Evolutionary conservation across 2,113 vertebrate species (phyloP).

Genomic region (Pitta sordida): DNA sequence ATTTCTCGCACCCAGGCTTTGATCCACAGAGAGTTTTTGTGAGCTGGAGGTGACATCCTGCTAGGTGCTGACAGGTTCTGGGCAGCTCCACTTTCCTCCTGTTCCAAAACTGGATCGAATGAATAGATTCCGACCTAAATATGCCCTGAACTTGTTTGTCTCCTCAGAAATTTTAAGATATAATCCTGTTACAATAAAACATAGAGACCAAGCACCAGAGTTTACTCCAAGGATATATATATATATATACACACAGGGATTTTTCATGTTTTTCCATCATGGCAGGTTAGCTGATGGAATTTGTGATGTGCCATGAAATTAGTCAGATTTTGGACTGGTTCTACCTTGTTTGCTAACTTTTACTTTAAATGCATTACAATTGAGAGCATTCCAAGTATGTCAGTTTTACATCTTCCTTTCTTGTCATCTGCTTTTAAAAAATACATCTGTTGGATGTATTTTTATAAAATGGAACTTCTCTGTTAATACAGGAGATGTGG

Average conservation of each 20-base stretch:
- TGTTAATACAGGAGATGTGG: not conserved
- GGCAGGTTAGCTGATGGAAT: not conserved
- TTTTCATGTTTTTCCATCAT: not conserved
- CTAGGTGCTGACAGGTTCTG: not conserved
- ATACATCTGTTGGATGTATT: not conserved
- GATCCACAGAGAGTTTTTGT: not conserved
- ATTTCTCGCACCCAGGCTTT: not conserved
- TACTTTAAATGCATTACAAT: not conserved
- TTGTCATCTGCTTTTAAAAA: not conserved
- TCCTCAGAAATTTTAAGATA: not conserved
- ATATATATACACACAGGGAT: not conserved
- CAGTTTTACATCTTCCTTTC: not conserved
- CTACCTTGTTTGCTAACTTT: slow-evolving; percentile 12
- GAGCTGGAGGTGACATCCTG: not conserved
- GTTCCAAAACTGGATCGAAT: not conserved
- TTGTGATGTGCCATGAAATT: not conserved
- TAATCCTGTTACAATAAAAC: not conserved
- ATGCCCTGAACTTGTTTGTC: not conserved
- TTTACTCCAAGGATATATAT: not conserved
- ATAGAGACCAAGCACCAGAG: not conserved
- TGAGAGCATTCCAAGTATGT: not conserved
- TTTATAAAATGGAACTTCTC: not conserved
- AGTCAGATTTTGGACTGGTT: not conserved
- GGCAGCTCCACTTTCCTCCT: not conserved
- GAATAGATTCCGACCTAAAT: not conserved